phyloP scores from a whole-genome alignment of 2,797 vertebrate species.

The Megalops cyprinoides region DNA sequence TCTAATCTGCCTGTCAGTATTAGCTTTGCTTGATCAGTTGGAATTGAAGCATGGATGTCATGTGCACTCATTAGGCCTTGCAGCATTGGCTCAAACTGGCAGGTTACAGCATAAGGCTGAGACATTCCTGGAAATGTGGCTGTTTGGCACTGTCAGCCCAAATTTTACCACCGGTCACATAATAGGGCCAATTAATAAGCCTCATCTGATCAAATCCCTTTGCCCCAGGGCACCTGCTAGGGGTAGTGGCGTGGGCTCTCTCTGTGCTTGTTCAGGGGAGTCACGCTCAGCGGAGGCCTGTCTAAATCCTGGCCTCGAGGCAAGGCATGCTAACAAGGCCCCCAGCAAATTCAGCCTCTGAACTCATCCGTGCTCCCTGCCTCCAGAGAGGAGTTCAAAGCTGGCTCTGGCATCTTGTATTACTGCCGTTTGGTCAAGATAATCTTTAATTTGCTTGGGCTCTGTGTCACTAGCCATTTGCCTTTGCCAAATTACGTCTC shows the following conservation, averaged over 20 bases:
- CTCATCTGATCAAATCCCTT: constrained; percentile 91
- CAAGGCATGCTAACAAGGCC: constrained; percentile 87
- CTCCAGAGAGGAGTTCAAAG: constrained; percentile 65
- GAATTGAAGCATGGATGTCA: constrained; percentile 86
- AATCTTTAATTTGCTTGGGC: constrained; percentile 75
- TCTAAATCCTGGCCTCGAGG: constrained; percentile 86
- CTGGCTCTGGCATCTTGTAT: constrained; percentile 70
- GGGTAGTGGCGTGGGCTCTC: constrained; percentile 53
- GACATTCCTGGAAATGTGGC: constrained; percentile 94
- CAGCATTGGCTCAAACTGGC: constrained; percentile 86
- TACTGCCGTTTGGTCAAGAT: constrained; percentile 76
- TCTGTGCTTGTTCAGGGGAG: constrained; percentile 43
- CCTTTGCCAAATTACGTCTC: constrained; percentile 61
- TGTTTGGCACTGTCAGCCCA: constrained; percentile 96
- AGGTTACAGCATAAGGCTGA: constrained; percentile 79
- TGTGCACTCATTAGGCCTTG: constrained; percentile 91
- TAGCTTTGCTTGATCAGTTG: too few relatives aligned
- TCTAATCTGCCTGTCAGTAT: constrained; percentile 59
- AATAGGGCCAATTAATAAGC: constrained; percentile 96
- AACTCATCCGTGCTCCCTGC: constrained; percentile 67
- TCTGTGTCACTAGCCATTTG: constrained; percentile 66
- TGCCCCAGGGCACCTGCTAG: constrained; percentile 75
- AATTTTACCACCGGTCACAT: constrained; percentile 99
- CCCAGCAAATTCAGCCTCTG: constrained; percentile 87
- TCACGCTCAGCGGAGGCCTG: constrained; percentile 84